These are phyloP conservation scores for Caerostris darwini DNA, from an alignment of 1,140 invertebrate species.

Conservation along the genomic window DNA sequence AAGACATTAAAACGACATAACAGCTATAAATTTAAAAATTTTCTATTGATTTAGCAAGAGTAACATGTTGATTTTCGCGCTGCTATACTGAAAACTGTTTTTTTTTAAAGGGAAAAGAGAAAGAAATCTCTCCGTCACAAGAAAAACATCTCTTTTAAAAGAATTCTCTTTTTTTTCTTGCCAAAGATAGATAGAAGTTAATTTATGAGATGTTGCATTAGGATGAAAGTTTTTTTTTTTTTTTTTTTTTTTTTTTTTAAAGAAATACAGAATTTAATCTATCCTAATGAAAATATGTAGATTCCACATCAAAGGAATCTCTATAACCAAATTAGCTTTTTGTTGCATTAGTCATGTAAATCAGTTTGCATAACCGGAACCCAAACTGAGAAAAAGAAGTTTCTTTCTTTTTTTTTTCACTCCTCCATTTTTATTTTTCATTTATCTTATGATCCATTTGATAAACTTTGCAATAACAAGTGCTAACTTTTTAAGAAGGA, in stretches of 20 bases:
- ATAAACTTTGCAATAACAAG: background rate
- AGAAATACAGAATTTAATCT: slow-evolving; percentile 34
- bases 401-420: no score
- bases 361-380: background rate
- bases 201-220: slow-evolving; percentile 28
- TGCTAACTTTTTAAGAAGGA: no score
- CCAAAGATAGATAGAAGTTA: background rate
- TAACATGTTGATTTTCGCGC: no score
- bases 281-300: slow-evolving; percentile 33
- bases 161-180: background rate
- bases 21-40: no score
- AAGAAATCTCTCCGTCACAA: background rate
- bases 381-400: background rate
- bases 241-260: no score
- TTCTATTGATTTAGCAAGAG: no score
- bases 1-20: no score
- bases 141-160: background rate
- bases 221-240: background rate
- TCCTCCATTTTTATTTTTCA: background rate
- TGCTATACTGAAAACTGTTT: no score
- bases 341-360: slow-evolving; percentile 39
- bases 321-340: slow-evolving; percentile 30
- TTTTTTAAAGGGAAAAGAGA: background rate
- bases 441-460: slow-evolving; percentile 19
- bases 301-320: background rate